Conservation (phyloP, 2,888 invertebrate species). For the Labia minor region DNA sequence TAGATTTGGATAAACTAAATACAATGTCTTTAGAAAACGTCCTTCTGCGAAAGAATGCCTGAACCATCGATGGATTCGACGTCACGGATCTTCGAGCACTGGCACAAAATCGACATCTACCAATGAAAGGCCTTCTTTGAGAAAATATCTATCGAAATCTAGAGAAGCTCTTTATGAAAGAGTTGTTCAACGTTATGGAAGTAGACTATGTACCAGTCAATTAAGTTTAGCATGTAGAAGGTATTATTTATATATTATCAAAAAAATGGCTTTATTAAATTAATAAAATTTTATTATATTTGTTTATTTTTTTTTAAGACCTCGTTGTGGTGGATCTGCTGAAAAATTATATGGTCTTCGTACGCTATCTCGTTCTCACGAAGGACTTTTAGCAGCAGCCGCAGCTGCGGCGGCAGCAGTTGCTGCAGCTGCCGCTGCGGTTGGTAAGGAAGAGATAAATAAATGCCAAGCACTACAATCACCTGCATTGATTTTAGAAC, state of each 20-base stretch:
- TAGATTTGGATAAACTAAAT: too few relatives aligned
- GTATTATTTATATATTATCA: conserved; percentile 23
- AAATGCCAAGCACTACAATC: not conserved
- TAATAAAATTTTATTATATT: too few relatives aligned
- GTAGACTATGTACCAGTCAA: conserved; percentile 31
- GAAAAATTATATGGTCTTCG: conserved; percentile 41
- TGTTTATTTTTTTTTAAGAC: conserved; percentile 25
- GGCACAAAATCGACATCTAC: conserved; percentile 26
- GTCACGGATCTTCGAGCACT: not conserved
- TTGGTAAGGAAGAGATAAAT: not conserved
- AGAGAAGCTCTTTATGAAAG: conserved; percentile 42
- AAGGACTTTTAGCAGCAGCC: conserved; percentile 38
- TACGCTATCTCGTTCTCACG: conserved; percentile 41
- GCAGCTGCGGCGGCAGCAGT: conserved; percentile 25
- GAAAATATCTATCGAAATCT: conserved; percentile 41
- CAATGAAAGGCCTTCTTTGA: conserved; percentile 27
- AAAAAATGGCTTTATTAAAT: too few relatives aligned
- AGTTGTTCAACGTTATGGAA: conserved; percentile 36
- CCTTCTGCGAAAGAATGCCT: conserved; percentile 48
- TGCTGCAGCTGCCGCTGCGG: conserved; percentile 13
- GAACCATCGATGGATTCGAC: conserved; percentile 46
- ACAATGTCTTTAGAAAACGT: conserved; percentile 40
- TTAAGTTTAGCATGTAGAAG: conserved; percentile 32
- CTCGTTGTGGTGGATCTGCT: conserved; percentile 35
- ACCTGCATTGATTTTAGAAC: not conserved